These are phyloP conservation scores for Deilephila elpenor DNA, from an alignment of 2,888 invertebrate genomes.

Conservation along the genomic window DNA sequence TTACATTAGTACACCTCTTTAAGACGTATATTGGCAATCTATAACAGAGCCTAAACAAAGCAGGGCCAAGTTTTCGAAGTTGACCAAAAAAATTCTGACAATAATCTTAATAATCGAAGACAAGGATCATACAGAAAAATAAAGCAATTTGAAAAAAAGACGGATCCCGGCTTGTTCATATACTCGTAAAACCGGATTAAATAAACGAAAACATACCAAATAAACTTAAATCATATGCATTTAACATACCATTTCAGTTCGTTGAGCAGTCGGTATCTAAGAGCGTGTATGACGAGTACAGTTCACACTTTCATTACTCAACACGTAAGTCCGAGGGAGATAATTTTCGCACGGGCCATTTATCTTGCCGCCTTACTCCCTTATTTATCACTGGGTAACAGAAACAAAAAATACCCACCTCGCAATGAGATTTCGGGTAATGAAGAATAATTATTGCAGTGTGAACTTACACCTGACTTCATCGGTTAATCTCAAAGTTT, in stretches of 20 bases:
- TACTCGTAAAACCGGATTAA: background rate
- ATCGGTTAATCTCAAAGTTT: slow-evolving; percentile 1
- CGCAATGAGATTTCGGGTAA: slow-evolving; percentile 47
- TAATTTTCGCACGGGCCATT: slow-evolving; percentile 24
- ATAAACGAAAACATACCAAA: background rate
- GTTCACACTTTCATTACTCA: slow-evolving; percentile 15
- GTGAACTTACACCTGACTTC: slow-evolving; percentile 7
- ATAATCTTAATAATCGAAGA: too few relatives aligned
- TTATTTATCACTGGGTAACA: slow-evolving; percentile 29
- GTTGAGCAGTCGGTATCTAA: background rate
- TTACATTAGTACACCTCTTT: too few relatives aligned
- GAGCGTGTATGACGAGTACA: slow-evolving; percentile 1
- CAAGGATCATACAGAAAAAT: too few relatives aligned
- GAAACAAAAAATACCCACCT: slow-evolving; percentile 29
- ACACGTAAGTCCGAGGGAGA: slow-evolving; percentile 15
- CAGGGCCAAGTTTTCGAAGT: too few relatives aligned
- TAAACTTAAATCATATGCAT: background rate
- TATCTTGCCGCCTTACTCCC: slow-evolving; percentile 21
- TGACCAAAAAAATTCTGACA: too few relatives aligned
- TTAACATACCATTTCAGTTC: background rate
- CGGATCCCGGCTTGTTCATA: too few relatives aligned
- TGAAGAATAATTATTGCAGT: slow-evolving; percentile 56
- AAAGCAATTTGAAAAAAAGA: too few relatives aligned
- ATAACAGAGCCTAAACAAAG: too few relatives aligned
- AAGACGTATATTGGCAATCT: too few relatives aligned